Percentiles rank a stretch among this genome's conserved stretches.
These are phyloP conservation scores for Ormyrus rosae DNA, from an alignment of 2,888 invertebrate species.

Conservation along the genomic window DNA sequence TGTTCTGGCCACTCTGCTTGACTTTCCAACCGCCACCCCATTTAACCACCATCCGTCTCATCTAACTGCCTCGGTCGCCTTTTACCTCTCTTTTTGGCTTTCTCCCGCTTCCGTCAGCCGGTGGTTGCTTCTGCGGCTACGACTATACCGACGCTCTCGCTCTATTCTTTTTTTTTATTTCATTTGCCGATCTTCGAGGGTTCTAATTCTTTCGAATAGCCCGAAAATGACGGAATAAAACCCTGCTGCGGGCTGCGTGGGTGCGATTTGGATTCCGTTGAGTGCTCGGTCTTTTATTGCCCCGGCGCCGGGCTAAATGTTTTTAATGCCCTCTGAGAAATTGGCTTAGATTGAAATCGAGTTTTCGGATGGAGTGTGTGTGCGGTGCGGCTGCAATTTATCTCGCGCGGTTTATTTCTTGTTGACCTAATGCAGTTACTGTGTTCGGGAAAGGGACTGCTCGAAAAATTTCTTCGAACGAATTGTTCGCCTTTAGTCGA, in stretches of 20 bases:
- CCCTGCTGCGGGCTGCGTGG: neutral
- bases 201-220: slow-evolving; percentile 27
- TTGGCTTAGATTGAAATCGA: too few species aligned
- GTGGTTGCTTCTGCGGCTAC: neutral
- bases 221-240: slow-evolving; percentile 3
- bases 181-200: neutral
- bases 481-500: too few species aligned
- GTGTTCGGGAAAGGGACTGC: too few species aligned
- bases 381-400: too few species aligned
- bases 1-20: slow-evolving; percentile 46
- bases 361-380: too few species aligned
- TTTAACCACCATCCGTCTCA: slow-evolving; percentile 39
- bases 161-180: slow-evolving; percentile 14
- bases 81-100: slow-evolving; percentile 15
- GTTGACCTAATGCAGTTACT: too few species aligned
- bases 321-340: too few species aligned
- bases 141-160: neutral
- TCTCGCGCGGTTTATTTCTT: too few species aligned
- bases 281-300: neutral
- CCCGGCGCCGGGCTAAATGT: too few species aligned
- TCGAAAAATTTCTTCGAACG: too few species aligned
- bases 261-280: neutral
- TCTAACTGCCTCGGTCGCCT: slow-evolving; percentile 40
- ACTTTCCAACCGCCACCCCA: slow-evolving; percentile 35
- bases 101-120: neutral